Conservation (phyloP, 2,797 vertebrate genomes). For the Gila robusta region DNA sequence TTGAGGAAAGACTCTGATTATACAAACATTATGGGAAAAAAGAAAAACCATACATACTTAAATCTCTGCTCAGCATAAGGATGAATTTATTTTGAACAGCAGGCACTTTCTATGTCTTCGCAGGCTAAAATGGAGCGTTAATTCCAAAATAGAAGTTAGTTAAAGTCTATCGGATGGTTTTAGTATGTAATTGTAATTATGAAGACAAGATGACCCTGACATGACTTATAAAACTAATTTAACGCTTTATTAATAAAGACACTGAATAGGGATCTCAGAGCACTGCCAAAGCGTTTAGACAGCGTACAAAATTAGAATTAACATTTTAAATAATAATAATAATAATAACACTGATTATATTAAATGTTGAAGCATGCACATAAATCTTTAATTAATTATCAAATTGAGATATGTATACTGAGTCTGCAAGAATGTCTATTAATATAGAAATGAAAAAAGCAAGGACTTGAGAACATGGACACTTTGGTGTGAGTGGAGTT, state of each 20-base stretch:
- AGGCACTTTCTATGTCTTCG: neutral
- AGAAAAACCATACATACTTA: constrained; percentile 3
- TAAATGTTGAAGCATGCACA: neutral
- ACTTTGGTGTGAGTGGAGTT: neutral
- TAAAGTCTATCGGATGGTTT: constrained; percentile 35
- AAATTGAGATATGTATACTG: neutral
- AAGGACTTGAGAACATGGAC: neutral
- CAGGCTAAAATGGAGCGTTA: neutral
- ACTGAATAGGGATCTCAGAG: constrained; percentile 10
- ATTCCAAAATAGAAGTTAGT: constrained; percentile 27
- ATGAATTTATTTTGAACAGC: constrained; percentile 8
- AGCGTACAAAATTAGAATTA: constrained; percentile 2
- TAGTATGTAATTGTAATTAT: constrained; percentile 52
- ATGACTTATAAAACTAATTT: constrained; percentile 47
- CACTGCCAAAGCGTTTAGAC: neutral
- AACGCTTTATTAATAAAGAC: constrained; percentile 45
- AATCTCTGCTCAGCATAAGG: neutral
- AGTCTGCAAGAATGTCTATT: neutral
- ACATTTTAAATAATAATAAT: constrained; percentile 7
- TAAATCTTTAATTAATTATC: constrained; percentile 4
- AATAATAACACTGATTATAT: neutral
- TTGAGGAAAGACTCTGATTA: constrained; percentile 17
- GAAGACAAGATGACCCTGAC: constrained; percentile 50
- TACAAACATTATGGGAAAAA: neutral
- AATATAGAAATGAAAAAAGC: constrained; percentile 8